These are phyloP conservation scores for Oscheius onirici DNA, from an alignment of 2,888 invertebrate genomes.

Conservation along the genomic window DNA sequence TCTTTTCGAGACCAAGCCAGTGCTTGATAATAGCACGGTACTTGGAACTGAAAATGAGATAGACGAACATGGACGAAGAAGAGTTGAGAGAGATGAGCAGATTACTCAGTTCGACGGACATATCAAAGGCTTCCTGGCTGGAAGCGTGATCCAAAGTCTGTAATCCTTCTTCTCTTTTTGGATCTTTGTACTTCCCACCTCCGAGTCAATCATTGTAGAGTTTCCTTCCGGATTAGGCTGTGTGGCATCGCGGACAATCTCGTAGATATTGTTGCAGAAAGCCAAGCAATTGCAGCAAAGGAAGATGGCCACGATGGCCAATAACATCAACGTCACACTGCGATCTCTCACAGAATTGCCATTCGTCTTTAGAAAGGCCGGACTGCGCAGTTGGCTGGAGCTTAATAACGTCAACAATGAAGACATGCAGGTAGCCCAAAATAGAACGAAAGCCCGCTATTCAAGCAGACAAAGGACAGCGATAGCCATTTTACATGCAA, in stretches of 20 bases:
- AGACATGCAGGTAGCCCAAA: not conserved
- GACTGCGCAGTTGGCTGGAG: slow-evolving; percentile 51
- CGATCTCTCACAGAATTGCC: slow-evolving; percentile 63
- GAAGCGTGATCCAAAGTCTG: not conserved
- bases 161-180: not conserved
- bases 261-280: slow-evolving; percentile 70
- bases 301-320: slow-evolving; percentile 70
- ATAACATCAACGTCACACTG: slow-evolving; percentile 68
- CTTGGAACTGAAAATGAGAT: slow-evolving; percentile 67
- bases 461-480: not conserved
- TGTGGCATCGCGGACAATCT: slow-evolving; percentile 53
- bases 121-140: slow-evolving; percentile 48
- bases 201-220: not conserved
- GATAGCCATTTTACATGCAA: not conserved
- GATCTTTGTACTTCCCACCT: slow-evolving; percentile 1
- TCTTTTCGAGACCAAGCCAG: slow-evolving; percentile 64
- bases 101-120: slow-evolving; percentile 66
- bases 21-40: slow-evolving; percentile 68
- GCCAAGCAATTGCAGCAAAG: slow-evolving; percentile 70
- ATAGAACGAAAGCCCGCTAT: not conserved
- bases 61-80: slow-evolving; percentile 68
- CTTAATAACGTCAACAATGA: not conserved
- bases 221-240: slow-evolving; percentile 11
- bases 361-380: slow-evolving; percentile 52
- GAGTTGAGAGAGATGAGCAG: slow-evolving; percentile 69